Percentiles rank a stretch among this genome's conserved stretches.
Evolutionary conservation across 92 coral and sea anemone genomes (phyloP).

Genomic region (Actinostola sp.): DNA sequence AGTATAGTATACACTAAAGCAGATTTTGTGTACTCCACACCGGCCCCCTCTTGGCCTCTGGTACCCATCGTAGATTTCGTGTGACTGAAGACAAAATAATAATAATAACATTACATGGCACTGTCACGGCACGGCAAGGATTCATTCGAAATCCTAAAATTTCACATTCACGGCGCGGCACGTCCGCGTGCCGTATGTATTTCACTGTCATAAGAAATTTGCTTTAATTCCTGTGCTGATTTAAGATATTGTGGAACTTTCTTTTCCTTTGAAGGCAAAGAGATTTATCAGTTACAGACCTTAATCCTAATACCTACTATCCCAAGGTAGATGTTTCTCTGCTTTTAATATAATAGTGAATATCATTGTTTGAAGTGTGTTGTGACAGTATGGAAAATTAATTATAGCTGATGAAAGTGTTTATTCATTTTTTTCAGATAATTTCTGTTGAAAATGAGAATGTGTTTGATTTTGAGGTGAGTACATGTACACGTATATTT

Average conservation of each 20-base stretch:
- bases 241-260: not conserved
- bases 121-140: not conserved
- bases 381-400: not conserved
- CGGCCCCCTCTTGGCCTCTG: too few relatives aligned
- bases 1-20: slow-evolving; percentile 4
- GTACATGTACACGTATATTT: slow-evolving; percentile 10
- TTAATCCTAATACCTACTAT: slow-evolving; percentile 68
- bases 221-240: too few relatives aligned
- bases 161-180: too few relatives aligned
- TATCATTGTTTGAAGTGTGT: too few relatives aligned
- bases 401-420: not conserved
- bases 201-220: too few relatives aligned
- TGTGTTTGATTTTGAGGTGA: slow-evolving; percentile 93
- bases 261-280: slow-evolving; percentile 70
- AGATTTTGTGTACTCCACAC: not conserved
- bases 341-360: too few relatives aligned
- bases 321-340: too few relatives aligned
- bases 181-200: too few relatives aligned
- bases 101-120: too few relatives aligned
- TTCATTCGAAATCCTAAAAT: not conserved
- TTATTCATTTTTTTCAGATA: slow-evolving; percentile 59
- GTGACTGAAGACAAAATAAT: too few relatives aligned
- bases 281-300: slow-evolving; percentile 87
- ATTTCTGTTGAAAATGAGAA: slow-evolving; percentile 87
- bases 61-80: too few relatives aligned